phyloP scores from a whole-genome alignment of 1,140 invertebrate genomes.

The Magallana gigas region DNA sequence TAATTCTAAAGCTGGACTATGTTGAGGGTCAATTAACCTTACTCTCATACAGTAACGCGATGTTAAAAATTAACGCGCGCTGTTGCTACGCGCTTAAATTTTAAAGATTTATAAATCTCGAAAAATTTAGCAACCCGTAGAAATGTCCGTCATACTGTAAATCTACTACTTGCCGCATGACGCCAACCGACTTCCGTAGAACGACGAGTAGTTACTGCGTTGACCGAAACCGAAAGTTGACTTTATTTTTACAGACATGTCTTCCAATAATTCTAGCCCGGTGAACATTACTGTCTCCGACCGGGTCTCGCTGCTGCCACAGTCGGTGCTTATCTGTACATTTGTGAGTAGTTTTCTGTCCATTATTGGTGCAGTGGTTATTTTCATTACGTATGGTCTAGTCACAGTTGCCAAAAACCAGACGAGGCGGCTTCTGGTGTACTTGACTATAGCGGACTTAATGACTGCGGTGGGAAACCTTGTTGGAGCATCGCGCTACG shows the following conservation, averaged over 20 bases:
- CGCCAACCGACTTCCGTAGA: too few relatives aligned
- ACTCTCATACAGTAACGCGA: too few relatives aligned
- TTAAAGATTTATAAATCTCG: too few relatives aligned
- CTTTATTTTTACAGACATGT: background rate
- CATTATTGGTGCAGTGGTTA: constrained; percentile 41
- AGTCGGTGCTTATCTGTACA: background rate
- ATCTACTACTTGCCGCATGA: too few relatives aligned
- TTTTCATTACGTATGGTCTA: constrained; percentile 43
- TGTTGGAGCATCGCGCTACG: constrained; percentile 20
- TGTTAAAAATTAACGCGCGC: too few relatives aligned
- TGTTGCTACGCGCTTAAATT: too few relatives aligned
- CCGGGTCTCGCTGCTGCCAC: background rate
- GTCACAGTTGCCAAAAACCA: constrained; percentile 32
- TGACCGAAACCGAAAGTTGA: background rate
- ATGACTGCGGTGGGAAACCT: constrained; percentile 40
- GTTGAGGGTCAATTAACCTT: too few relatives aligned
- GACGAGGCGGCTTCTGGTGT: constrained; percentile 42
- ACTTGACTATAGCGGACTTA: constrained; percentile 43
- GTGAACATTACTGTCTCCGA: background rate
- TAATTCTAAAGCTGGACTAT: too few relatives aligned
- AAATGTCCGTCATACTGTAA: too few relatives aligned
- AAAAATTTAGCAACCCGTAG: too few relatives aligned
- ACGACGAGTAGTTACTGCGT: too few relatives aligned
- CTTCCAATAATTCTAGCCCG: background rate
- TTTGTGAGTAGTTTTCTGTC: constrained; percentile 32